Conservation (phyloP, 2,113 vertebrate species). For the Datnioides undecimradiatus region DNA sequence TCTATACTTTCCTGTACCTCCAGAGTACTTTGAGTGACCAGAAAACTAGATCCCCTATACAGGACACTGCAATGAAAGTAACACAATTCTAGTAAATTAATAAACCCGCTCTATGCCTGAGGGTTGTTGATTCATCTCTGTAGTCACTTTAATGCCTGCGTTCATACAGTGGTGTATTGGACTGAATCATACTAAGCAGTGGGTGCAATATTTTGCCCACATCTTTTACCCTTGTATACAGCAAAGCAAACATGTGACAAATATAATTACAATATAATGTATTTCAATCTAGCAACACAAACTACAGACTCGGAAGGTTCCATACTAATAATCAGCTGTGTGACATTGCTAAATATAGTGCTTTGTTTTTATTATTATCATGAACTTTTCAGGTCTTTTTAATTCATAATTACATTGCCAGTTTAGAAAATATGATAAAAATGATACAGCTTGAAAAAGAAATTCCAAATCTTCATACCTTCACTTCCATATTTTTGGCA, state of each 20-base stretch:
- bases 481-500: neutral
- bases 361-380: neutral
- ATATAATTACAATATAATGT: neutral
- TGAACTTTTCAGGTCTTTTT: neutral
- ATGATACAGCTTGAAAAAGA: neutral
- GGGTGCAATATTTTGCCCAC: neutral
- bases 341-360: neutral
- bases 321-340: neutral
- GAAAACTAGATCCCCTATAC: neutral
- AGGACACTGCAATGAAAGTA: neutral
- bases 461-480: neutral
- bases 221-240: neutral
- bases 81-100: neutral
- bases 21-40: neutral
- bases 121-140: neutral
- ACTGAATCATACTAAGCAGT: neutral
- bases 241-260: neutral
- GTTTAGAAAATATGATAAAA: neutral
- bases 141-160: neutral
- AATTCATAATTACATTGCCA: neutral
- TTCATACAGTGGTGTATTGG: neutral
- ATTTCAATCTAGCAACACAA: neutral
- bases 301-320: neutral
- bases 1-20: neutral
- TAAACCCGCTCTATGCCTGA: neutral